Evolutionary conservation across 2,888 invertebrate genomes (phyloP).

Genomic region (Myopa testacea): DNA sequence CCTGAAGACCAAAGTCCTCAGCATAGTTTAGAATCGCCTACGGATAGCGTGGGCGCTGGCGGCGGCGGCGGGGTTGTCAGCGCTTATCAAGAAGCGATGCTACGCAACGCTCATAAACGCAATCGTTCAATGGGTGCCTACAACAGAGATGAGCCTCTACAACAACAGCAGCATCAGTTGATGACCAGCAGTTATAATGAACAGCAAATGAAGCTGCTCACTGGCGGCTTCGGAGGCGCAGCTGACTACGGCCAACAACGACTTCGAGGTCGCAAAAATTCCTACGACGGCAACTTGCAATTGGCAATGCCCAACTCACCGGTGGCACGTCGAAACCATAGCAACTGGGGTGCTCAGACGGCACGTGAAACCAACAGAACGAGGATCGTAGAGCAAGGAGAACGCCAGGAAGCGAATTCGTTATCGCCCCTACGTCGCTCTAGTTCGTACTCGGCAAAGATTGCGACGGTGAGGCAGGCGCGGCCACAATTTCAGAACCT

Average conservation of each 20-base stretch:
- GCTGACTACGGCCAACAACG: conserved; percentile 60
- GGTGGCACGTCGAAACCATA: conserved; percentile 45
- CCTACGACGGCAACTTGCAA: conserved; percentile 60
- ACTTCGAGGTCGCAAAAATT: conserved; percentile 66
- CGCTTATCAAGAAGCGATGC: conserved; percentile 52
- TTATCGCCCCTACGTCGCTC: conserved; percentile 74
- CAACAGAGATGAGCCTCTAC: conserved; percentile 37
- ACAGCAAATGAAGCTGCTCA: conserved; percentile 61
- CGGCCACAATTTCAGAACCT: conserved; percentile 62
- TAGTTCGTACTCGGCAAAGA: conserved; percentile 74
- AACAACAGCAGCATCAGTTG: conserved; percentile 48
- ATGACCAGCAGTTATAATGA: conserved; percentile 68
- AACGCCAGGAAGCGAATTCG: conserved; percentile 45
- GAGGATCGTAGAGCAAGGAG: conserved; percentile 18
- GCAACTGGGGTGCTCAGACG: conserved; percentile 33
- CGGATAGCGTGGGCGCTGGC: conserved; percentile 22
- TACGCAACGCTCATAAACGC: conserved; percentile 51
- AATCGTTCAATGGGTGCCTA: conserved; percentile 48
- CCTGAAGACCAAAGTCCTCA: conserved; percentile 64
- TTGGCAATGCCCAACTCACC: conserved; percentile 48
- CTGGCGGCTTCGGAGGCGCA: conserved; percentile 59
- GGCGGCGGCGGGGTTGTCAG: conserved; percentile 15
- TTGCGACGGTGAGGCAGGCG: conserved; percentile 49
- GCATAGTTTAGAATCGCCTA: conserved; percentile 58
- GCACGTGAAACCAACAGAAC: conserved; percentile 24